Percentiles rank a stretch among this genome's conserved stretches.
Conservation (phyloP, 2,888 invertebrate genomes). For the Altica lythri region DNA sequence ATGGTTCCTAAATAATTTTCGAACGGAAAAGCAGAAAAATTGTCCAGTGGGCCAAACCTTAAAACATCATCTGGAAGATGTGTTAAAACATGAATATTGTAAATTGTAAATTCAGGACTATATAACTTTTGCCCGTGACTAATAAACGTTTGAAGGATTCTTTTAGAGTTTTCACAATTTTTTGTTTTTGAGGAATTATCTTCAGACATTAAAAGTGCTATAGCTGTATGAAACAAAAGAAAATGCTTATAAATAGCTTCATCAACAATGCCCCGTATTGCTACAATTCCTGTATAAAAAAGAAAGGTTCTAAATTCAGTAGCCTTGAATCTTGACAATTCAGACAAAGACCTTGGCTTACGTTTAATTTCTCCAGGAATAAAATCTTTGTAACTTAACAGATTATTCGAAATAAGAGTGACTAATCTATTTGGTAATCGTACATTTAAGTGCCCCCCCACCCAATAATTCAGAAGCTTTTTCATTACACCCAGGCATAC, state of each 20-base stretch:
- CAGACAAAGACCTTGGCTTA: constrained; percentile 20
- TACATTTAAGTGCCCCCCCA: constrained; percentile 20
- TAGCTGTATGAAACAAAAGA: constrained; percentile 31
- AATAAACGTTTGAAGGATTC: constrained; percentile 32
- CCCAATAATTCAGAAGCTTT: constrained; percentile 35
- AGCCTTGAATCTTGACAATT: constrained; percentile 37
- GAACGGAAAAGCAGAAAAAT: constrained; percentile 35
- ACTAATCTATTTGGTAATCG: constrained; percentile 20
- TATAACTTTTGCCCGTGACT: constrained; percentile 30
- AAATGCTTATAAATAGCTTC: constrained; percentile 34
- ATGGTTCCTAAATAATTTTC: too few species aligned
- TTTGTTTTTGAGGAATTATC: background rate
- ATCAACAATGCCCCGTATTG: constrained; percentile 31
- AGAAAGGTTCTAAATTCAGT: constrained; percentile 39
- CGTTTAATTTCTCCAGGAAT: background rate
- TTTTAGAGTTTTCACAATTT: too few species aligned
- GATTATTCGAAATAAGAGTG: background rate
- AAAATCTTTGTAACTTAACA: background rate
- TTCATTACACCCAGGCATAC: constrained; percentile 41
- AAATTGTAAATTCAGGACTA: constrained; percentile 30
- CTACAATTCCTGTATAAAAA: constrained; percentile 37
- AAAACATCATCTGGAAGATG: constrained; percentile 33
- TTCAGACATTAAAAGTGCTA: constrained; percentile 37
- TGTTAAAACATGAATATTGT: constrained; percentile 38
- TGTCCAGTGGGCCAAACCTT: constrained; percentile 30